Conservation (phyloP, 2,888 invertebrate genomes). For the Trichacis sp. region DNA sequence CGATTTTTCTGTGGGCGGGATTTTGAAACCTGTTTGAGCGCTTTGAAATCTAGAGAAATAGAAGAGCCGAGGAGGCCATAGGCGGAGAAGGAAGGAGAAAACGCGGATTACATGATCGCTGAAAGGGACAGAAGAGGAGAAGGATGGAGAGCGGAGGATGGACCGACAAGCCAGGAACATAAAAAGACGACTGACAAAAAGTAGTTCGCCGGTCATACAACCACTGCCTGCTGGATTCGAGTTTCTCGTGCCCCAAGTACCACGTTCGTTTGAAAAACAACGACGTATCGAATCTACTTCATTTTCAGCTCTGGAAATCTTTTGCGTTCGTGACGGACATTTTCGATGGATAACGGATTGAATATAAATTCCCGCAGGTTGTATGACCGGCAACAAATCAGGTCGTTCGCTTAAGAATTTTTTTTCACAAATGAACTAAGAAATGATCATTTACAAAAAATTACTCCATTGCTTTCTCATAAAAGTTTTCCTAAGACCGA, state of each 20-base stretch:
- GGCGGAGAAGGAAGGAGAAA: conserved; percentile 26
- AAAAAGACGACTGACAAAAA: conserved; percentile 60
- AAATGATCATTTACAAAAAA: no score
- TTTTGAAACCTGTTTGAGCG: conserved; percentile 68
- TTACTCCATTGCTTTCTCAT: no score
- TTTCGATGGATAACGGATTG: no score
- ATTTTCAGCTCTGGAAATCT: conserved; percentile 27
- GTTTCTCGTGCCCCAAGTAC: conserved; percentile 38
- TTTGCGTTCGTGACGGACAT: conserved; percentile 6
- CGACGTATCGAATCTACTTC: conserved; percentile 38
- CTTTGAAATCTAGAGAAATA: conserved; percentile 63
- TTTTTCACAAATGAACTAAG: no score
- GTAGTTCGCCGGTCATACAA: conserved; percentile 59
- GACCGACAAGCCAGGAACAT: conserved; percentile 44
- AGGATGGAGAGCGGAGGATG: conserved; percentile 20
- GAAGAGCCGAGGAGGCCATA: conserved; percentile 42
- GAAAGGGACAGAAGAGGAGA: conserved; percentile 11
- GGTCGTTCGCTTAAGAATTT: no score
- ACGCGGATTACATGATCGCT: conserved; percentile 14
- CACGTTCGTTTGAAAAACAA: conserved; percentile 38
- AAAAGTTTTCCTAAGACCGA: no score
- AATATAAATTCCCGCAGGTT: no score
- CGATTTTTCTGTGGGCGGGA: conserved; percentile 67
- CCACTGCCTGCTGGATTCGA: conserved; percentile 45
- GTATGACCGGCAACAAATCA: no score